Evolutionary conservation across 30 jellyfish, hydroid and myxozoan genomes (phyloP).

Genomic region (Morbakka virulenta): DNA sequence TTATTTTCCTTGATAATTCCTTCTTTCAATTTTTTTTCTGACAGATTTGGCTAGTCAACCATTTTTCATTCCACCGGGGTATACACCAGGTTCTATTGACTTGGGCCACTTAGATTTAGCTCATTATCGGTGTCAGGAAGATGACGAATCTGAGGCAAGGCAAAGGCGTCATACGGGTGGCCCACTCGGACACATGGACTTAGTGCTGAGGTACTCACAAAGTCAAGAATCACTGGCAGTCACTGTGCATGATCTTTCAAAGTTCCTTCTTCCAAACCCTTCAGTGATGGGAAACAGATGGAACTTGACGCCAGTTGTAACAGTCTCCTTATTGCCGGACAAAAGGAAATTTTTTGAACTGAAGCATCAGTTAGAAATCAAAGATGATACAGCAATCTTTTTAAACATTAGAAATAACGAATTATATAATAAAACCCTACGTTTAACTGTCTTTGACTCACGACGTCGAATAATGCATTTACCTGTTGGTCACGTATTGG

Average conservation of each 20-base stretch:
- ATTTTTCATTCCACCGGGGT: not conserved
- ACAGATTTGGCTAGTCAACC: not conserved
- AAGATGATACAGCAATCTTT: slow-evolving; percentile 19
- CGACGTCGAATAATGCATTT: slow-evolving; percentile 2
- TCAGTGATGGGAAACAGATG: slow-evolving; percentile 68
- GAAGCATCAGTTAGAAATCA: slow-evolving; percentile 7
- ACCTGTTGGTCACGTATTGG: slow-evolving; percentile 68
- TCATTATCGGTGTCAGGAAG: not conserved
- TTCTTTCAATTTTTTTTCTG: no score
- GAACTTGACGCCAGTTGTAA: slow-evolving; percentile 40
- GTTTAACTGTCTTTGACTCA: slow-evolving; percentile 42
- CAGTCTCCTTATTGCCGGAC: slow-evolving; percentile 35
- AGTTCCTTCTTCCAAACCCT: slow-evolving; percentile 58
- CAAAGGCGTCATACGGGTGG: not conserved
- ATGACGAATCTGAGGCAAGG: not conserved
- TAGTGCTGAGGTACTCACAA: not conserved
- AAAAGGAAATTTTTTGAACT: slow-evolving; percentile 28
- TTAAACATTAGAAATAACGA: slow-evolving; percentile 20
- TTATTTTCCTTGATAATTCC: no score
- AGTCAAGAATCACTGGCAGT: not conserved
- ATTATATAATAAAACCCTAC: slow-evolving; percentile 32
- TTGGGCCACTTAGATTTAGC: not conserved
- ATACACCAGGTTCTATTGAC: not conserved
- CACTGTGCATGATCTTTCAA: not conserved
- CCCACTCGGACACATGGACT: not conserved